phyloP scores from a whole-genome alignment of 2,113 vertebrate genomes.

The Oryzias curvinotus region DNA sequence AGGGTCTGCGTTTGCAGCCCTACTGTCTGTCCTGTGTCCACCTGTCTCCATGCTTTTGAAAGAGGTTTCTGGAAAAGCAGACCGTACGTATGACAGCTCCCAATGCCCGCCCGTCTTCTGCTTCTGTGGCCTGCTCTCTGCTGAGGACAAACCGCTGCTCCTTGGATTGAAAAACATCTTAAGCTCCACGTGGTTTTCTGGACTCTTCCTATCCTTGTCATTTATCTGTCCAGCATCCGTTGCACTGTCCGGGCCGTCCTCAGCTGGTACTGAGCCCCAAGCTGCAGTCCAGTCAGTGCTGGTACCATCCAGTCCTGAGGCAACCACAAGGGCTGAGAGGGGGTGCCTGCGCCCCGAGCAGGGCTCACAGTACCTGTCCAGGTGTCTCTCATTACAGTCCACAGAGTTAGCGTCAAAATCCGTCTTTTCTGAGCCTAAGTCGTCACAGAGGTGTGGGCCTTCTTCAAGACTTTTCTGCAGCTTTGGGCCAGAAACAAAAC shows the following conservation, averaged over 20 bases:
- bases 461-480: conserved; percentile 75
- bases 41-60: background rate
- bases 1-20: conserved; percentile 12
- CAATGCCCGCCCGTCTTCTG: background rate
- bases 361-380: conserved; percentile 74
- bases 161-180: background rate
- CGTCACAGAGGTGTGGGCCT: conserved; percentile 62
- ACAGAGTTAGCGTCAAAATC: conserved; percentile 55
- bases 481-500: conserved; percentile 60
- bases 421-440: conserved; percentile 65
- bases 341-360: conserved; percentile 78
- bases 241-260: conserved; percentile 16
- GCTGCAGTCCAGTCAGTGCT: conserved; percentile 13
- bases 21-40: conserved; percentile 13
- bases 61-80: background rate
- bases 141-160: background rate
- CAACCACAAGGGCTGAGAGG: conserved; percentile 71
- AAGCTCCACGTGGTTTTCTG: conserved; percentile 15
- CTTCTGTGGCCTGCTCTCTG: background rate
- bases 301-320: conserved; percentile 60
- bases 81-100: background rate
- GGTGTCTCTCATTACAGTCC: conserved; percentile 67
- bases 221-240: conserved; percentile 5
- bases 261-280: conserved; percentile 49
- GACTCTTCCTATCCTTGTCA: conserved; percentile 25